A percentile compares a stretch with the other conserved stretches of the same genome.
phyloP scores from a whole-genome alignment of 1,140 invertebrate species.

The Diprion similis region DNA sequence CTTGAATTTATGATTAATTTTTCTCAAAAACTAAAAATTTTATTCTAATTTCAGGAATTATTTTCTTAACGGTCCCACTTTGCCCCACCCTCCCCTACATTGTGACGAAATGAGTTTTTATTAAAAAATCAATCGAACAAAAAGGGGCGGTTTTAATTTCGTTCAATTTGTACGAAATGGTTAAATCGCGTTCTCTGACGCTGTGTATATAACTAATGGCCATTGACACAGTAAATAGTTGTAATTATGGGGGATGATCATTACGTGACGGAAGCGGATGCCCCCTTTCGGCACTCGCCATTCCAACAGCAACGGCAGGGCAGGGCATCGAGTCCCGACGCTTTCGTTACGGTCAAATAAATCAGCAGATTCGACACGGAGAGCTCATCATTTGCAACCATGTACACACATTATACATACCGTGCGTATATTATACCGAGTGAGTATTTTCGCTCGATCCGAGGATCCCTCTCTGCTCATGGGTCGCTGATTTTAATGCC shows the following conservation, averaged over 20 bases:
- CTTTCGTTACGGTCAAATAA: conserved; percentile 5
- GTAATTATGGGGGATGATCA: background rate
- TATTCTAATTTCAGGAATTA: too few species aligned
- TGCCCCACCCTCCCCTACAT: too few species aligned
- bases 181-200: background rate
- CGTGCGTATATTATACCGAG: background rate
- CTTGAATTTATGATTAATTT: too few species aligned
- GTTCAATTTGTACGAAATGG: background rate
- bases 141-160: background rate
- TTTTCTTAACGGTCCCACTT: too few species aligned
- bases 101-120: background rate
- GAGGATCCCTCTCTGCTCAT: too few species aligned
- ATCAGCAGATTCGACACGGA: background rate
- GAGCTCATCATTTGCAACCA: too few species aligned
- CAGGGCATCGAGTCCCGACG: background rate
- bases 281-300: background rate
- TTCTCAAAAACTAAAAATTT: too few species aligned
- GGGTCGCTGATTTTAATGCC: too few species aligned
- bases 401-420: background rate
- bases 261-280: background rate
- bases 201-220: background rate
- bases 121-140: background rate
- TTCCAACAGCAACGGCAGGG: background rate
- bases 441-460: too few species aligned
- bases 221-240: background rate